These are phyloP conservation scores for Bufotes viridis DNA, from an alignment of 2,797 vertebrate species.

Conservation along the genomic window DNA sequence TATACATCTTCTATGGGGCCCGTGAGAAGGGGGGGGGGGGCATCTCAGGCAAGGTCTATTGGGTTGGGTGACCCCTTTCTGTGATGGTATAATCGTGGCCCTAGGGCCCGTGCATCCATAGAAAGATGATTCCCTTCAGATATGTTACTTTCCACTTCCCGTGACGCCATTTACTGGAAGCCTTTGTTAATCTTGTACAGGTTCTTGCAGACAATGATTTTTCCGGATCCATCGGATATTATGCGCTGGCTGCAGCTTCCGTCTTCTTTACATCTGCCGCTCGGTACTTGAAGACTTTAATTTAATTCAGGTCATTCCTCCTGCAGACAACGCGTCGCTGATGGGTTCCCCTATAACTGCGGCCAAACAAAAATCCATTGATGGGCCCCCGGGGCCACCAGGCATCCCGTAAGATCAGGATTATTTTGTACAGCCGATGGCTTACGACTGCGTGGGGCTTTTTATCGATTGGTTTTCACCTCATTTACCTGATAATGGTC, in stretches of 20 bases:
- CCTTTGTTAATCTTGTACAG: neutral
- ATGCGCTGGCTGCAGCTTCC: neutral
- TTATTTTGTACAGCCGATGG: slow-evolving; percentile 63
- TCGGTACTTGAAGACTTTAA: slow-evolving; percentile 2
- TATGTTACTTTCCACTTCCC: neutral
- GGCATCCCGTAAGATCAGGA: slow-evolving; percentile 62
- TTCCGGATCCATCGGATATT: neutral
- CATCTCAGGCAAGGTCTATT: neutral
- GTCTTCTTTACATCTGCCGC: neutral
- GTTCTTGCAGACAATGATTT: neutral
- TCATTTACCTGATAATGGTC: slow-evolving; percentile 68
- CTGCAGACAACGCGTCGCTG: slow-evolving; percentile 17
- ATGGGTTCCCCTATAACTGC: slow-evolving; percentile 52
- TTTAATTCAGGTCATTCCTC: neutral
- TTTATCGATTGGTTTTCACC: slow-evolving; percentile 69
- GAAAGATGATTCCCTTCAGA: neutral
- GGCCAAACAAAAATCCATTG: slow-evolving; percentile 63
- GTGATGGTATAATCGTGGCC: neutral
- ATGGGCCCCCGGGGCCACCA: slow-evolving; percentile 59
- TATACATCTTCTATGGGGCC: too few species aligned
- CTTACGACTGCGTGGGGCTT: slow-evolving; percentile 65
- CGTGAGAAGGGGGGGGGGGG: too few species aligned
- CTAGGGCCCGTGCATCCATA: neutral
- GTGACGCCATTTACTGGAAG: neutral
- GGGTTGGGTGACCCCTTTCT: too few species aligned